Base-by-base conservation (phyloP, 2,113 vertebrate species). In the Physeter macrocephalus region DNA sequence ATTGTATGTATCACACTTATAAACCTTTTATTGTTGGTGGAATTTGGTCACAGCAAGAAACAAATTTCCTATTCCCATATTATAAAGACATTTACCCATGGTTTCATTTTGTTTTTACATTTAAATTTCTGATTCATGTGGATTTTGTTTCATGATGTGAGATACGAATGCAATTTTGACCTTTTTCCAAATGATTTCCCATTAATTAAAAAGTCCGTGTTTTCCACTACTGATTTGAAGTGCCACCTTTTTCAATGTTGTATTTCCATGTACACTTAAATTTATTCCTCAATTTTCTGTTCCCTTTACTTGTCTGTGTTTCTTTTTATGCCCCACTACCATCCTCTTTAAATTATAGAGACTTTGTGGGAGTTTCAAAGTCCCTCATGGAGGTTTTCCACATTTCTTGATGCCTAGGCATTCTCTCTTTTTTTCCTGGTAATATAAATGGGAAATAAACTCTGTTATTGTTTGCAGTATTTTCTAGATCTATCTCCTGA, bases 1-100 rank as follows among this genome's bases (percentile, higher is more conserved):
- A 84, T 54, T 87, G 88, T 46, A 54, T 49, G 15, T 88, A 78
- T 62, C 49, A 90, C 25, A 59, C 11, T 81, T 72, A 54, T 54
- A 11, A 54, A n/a, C 39, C 23, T 85, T 78, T 88, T 74, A 67
- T n/a, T 93, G 15, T n/a, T 75, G 46, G 27, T 52, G 6, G 62
- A 90, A 94, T 86, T 90, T 77, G 21, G 6, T 62, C 46, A 93
- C n/a, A 89, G 27, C 75, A 88, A 92, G 49, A 77, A 94, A 80
- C 14, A 54, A 52, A 71, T 77, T 93, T 78, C 9, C 75, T 74
- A 6, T 52, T 85, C 43, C n/a, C 17, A 80, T 25, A 8, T 94
- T 96, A n/a, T 83, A 54, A 87, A 87, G 39, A 62, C 41, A 29
- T 78, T 88, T 88, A 77, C 11, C 81, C 13, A 27, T 61, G 72